Percentiles rank a stretch among this genome's conserved stretches.
phyloP scores from a whole-genome alignment of 2,797 vertebrate genomes.

The Sebastiscus tertius region DNA sequence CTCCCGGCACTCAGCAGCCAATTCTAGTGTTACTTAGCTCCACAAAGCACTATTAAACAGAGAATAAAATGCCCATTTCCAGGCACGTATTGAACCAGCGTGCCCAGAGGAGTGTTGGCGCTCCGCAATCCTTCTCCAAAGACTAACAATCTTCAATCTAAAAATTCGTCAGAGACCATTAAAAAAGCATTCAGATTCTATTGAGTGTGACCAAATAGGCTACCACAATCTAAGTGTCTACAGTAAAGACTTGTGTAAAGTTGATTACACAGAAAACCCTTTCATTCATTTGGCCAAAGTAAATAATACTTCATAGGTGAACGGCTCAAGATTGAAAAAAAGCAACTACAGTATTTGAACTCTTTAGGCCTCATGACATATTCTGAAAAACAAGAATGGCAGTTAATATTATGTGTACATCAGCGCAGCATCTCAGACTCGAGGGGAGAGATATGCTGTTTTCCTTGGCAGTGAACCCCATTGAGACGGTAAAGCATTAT shows the following conservation, averaged over 20 bases:
- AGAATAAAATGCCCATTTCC: constrained; percentile 65
- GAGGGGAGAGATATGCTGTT: constrained; percentile 58
- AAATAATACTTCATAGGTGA: constrained; percentile 30
- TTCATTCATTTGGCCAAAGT: constrained; percentile 53
- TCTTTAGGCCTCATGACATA: neutral
- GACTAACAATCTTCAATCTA: constrained; percentile 69
- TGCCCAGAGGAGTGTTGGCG: constrained; percentile 53
- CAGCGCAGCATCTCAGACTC: constrained; percentile 39
- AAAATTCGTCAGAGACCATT: constrained; percentile 74
- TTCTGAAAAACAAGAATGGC: neutral
- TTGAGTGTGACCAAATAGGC: constrained; percentile 73
- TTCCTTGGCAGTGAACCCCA: constrained; percentile 66
- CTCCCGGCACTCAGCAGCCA: constrained; percentile 43
- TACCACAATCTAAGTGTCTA: constrained; percentile 60
- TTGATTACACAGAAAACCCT: constrained; percentile 63
- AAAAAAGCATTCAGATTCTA: constrained; percentile 74
- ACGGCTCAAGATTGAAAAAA: constrained; percentile 1
- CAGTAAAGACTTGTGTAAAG: constrained; percentile 63
- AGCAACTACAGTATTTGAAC: constrained; percentile 7
- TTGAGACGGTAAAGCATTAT: constrained; percentile 52
- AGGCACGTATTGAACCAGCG: constrained; percentile 46
- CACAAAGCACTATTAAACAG: constrained; percentile 56
- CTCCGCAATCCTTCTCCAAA: constrained; percentile 47
- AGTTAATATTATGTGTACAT: constrained; percentile 7
- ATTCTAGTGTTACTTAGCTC: constrained; percentile 51